A percentile compares a stretch with the other conserved stretches of the same genome.
These are phyloP conservation scores for Ciconia nigra DNA, from an alignment of 2,797 vertebrate genomes.

Conservation along the genomic window DNA sequence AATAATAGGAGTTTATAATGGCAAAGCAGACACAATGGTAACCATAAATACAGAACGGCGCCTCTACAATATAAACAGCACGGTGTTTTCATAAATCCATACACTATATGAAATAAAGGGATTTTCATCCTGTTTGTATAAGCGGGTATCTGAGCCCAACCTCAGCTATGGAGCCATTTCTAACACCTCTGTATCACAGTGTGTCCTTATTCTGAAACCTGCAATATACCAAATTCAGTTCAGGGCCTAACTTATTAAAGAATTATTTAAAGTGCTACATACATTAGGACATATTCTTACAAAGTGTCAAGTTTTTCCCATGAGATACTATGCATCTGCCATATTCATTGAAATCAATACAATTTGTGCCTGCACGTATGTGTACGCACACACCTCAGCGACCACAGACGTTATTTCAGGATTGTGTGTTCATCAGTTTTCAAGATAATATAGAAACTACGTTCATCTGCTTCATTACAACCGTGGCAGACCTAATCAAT, in stretches of 20 bases:
- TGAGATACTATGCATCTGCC: neutral
- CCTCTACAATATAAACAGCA: conserved; percentile 18
- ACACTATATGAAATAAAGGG: neutral
- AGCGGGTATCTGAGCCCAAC: neutral
- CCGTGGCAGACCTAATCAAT: accelerated
- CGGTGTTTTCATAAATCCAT: conserved; percentile 17
- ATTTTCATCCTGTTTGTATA: neutral
- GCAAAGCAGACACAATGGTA: conserved; percentile 34
- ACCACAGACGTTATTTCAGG: accelerated
- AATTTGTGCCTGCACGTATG: accelerated
- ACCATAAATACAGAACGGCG: conserved; percentile 24
- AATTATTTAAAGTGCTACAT: neutral
- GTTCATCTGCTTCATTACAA: neutral
- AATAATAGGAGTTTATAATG: conserved; percentile 33
- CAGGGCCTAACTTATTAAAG: neutral
- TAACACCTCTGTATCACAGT: neutral
- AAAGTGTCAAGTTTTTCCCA: neutral
- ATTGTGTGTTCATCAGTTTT: neutral
- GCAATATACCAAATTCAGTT: neutral
- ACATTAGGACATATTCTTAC: neutral
- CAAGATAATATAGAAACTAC: neutral
- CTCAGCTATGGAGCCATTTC: neutral
- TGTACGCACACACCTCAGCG: accelerated
- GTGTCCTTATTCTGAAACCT: neutral
- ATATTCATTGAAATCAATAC: neutral